phyloP scores from a whole-genome alignment of 2,888 invertebrate species.

The Drosophila subsilvestris region DNA sequence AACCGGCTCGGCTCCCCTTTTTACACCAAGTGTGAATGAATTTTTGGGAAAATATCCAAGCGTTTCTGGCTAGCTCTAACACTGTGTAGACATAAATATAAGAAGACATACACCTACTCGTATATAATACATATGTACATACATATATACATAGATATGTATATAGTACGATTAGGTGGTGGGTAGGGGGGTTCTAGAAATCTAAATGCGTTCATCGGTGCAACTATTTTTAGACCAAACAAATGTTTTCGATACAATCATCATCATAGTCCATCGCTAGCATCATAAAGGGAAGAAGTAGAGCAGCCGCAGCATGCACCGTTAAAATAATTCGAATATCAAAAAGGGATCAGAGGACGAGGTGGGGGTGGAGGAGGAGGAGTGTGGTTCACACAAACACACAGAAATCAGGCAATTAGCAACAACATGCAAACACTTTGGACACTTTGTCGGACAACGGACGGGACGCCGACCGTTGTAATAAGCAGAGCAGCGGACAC shows the following conservation, averaged over 20 bases:
- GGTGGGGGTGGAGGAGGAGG: neutral
- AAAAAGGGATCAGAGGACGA: neutral
- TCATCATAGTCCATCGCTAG: constrained; percentile 18
- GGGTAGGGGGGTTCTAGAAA: constrained; percentile 40
- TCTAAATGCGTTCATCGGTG: constrained; percentile 76
- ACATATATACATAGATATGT: constrained; percentile 14
- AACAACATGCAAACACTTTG: constrained; percentile 67
- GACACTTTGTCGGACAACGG: constrained; percentile 51
- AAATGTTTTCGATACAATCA: constrained; percentile 71
- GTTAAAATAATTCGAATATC: constrained; percentile 44
- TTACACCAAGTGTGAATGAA: constrained; percentile 67
- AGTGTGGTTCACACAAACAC: constrained; percentile 36
- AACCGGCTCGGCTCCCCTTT: constrained; percentile 34
- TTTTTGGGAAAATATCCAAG: constrained; percentile 30
- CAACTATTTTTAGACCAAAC: constrained; percentile 75
- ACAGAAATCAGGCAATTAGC: constrained; percentile 67
- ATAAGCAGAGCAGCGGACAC: constrained; percentile 58
- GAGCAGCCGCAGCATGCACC: constrained; percentile 37
- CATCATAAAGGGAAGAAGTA: constrained; percentile 32
- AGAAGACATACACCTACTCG: constrained; percentile 28
- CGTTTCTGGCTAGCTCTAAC: constrained; percentile 3
- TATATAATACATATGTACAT: constrained; percentile 19
- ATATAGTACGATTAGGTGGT: constrained; percentile 16
- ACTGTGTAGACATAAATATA: constrained; percentile 22
- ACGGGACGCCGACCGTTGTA: constrained; percentile 53